Evolutionary conservation across 2,797 vertebrate species (phyloP).

Genomic region (Enteromius treurensis): DNA sequence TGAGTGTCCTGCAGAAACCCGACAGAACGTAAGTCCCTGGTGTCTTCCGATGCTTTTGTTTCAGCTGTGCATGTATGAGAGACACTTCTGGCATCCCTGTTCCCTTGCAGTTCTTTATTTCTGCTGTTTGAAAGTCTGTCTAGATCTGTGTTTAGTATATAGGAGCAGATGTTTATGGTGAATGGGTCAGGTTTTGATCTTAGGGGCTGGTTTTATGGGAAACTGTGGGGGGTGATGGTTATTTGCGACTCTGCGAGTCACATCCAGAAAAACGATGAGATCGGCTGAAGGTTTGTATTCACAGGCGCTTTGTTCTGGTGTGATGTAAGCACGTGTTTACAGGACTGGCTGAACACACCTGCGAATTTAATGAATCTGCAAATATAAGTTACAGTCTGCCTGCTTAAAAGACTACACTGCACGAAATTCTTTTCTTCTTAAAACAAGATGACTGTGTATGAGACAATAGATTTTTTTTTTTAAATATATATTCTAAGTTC

Average conservation of each 20-base stretch:
- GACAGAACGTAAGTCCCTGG: conserved; percentile 40
- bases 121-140: conserved; percentile 27
- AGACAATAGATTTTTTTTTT: background rate
- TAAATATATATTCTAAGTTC: background rate
- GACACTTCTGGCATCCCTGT: conserved; percentile 19
- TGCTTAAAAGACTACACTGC: background rate
- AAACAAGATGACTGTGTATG: background rate
- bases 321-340: conserved; percentile 39
- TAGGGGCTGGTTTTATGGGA: background rate
- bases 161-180: background rate
- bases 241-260: background rate
- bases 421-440: background rate
- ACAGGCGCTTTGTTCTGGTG: conserved; percentile 37
- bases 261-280: background rate
- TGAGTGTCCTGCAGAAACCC: conserved; percentile 23
- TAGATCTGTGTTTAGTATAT: conserved; percentile 2
- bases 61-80: background rate
- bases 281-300: conserved; percentile 16
- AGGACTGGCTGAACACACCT: conserved; percentile 33
- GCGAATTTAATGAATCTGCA: conserved; percentile 31
- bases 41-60: conserved; percentile 49
- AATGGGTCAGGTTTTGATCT: background rate
- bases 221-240: background rate
- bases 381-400: conserved; percentile 14
- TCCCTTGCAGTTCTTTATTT: conserved; percentile 7